These are phyloP conservation scores for Tor tambroides DNA, from an alignment of 2,113 vertebrate species.

Conservation along the genomic window DNA sequence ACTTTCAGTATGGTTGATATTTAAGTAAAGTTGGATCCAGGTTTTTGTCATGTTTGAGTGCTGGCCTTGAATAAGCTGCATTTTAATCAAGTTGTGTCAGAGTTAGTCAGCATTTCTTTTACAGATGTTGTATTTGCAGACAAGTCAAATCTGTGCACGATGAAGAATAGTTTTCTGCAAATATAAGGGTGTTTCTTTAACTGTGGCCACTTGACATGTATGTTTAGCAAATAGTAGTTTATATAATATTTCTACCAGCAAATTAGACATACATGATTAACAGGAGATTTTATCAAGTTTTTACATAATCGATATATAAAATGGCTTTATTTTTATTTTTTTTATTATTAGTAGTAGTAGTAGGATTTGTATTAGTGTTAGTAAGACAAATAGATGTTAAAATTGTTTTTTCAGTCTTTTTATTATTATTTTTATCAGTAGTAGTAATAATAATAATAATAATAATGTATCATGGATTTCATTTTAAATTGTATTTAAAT, in stretches of 20 bases:
- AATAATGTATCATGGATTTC: no score
- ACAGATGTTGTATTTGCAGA: conserved; percentile 35
- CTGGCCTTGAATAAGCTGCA: not conserved
- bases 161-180: conserved; percentile 16
- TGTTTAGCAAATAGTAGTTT: not conserved
- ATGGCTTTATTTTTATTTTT: not conserved
- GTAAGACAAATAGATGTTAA: not conserved
- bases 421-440: no score
- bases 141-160: not conserved
- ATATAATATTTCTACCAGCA: not conserved
- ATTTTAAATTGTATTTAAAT: no score
- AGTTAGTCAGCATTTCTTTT: not conserved
- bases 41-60: not conserved
- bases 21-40: not conserved
- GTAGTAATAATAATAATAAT: no score
- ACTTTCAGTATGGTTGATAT: not conserved
- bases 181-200: conserved; percentile 27
- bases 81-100: not conserved
- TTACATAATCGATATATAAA: not conserved
- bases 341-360: not conserved
- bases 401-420: not conserved
- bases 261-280: not conserved
- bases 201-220: conserved; percentile 5
- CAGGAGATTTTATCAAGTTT: not conserved
- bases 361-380: not conserved